A percentile compares a stretch with the other conserved stretches of the same genome.
Conservation (phyloP, 2,888 invertebrate genomes). For the Sinopyrophorus schimmeli region DNA sequence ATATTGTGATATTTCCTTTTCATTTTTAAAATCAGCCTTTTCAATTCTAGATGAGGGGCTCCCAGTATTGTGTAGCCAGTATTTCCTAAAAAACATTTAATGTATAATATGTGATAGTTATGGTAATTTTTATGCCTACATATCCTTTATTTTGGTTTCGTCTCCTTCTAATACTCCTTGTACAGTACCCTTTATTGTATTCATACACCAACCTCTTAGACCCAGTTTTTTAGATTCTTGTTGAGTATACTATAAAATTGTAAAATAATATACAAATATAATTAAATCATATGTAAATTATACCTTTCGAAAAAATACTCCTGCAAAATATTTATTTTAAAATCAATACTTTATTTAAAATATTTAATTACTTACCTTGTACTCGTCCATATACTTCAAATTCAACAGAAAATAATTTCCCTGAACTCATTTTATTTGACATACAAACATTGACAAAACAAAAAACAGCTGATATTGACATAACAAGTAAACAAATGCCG, state of each 20-base stretch:
- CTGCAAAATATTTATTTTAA: constrained; percentile 40
- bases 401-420: constrained; percentile 51
- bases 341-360: neutral
- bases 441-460: constrained; percentile 2
- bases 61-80: constrained; percentile 68
- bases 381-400: constrained; percentile 66
- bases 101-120: neutral
- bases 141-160: constrained; percentile 60
- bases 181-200: constrained; percentile 69
- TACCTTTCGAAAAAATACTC: constrained; percentile 68
- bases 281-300: constrained; percentile 12
- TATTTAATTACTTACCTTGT: constrained; percentile 57
- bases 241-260: constrained; percentile 67
- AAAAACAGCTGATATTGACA: constrained; percentile 15
- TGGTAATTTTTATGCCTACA: constrained; percentile 57
- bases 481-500: constrained; percentile 12
- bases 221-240: constrained; percentile 65
- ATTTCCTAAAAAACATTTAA: constrained; percentile 54
- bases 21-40: constrained; percentile 70
- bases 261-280: constrained; percentile 4
- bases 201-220: constrained; percentile 74
- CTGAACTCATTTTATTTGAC: constrained; percentile 19
- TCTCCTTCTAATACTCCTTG: constrained; percentile 69
- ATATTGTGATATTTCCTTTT: constrained; percentile 58
- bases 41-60: constrained; percentile 77